Base-by-base conservation (phyloP, 2,113 vertebrate species). In the Semnornis frantzii region DNA sequence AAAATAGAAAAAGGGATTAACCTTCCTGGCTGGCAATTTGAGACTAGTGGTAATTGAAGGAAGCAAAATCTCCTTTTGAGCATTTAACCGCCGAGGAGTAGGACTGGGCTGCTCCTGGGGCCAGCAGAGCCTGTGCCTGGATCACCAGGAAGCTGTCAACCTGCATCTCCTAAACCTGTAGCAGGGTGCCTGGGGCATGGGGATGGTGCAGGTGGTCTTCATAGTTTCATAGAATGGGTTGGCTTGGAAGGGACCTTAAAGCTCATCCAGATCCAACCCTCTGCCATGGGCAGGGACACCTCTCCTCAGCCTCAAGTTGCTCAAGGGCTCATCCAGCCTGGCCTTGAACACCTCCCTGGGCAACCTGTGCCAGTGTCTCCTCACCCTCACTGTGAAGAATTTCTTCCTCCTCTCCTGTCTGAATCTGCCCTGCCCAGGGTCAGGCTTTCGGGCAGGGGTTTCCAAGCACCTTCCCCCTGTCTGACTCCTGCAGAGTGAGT, bases 401-500 rank as follows among this genome's bases (percentile, higher is more conserved):
- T 52, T 52, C 23, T 24, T 25, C 50, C 50, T 52, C 23, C 6
- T 24, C 23, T 25, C 12, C 50, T 7, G 12, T 25, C 48, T 52
- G 23, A 52, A 52, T 52, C 23, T 52, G 50, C 50, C 23, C 50
- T 52, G 9, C 48, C 37, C 8, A 24, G 21, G 21, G 6, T 24
- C 23, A 25, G 23, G 50, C 23, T 57, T 73, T 92, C 74, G 8
- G 81, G 80, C 73, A 89, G 83, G 71, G 93, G 54, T 93, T 96
- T 91, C 85, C 54, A 74, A 55, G 54, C 30, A 86, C 92, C 89
- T 92, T 66, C 42, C 46, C 42, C 88, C 86, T 48, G 93, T 72
- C 84, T 52, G 50, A 48, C 82, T 95, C 91, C 11, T 75, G 95
- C 87, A 86, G 64, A 77, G 90, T 91, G 42, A 90, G 94, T 89